Conservation (phyloP, 2,888 invertebrate genomes). For the Andrena camellia region DNA sequence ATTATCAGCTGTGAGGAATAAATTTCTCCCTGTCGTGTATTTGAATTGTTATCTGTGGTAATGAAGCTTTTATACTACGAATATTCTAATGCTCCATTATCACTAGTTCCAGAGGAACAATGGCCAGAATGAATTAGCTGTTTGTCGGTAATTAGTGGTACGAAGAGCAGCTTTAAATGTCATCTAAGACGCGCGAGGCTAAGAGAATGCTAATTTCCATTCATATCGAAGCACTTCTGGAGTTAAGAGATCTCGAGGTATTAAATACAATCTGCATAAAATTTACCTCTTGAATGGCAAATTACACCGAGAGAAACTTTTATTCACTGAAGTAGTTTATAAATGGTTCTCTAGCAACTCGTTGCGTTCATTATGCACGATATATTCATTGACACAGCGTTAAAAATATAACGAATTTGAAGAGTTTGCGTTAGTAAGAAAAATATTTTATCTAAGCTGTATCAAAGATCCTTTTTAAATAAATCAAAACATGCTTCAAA, state of each 20-base stretch:
- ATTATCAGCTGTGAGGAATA: not conserved
- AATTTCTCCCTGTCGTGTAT: too few species aligned
- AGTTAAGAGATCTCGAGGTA: slow-evolving; percentile 59
- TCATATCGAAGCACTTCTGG: slow-evolving; percentile 50
- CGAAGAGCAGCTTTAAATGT: slow-evolving; percentile 41
- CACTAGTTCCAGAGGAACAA: not conserved
- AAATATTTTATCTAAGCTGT: too few species aligned
- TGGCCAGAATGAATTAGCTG: slow-evolving; percentile 19
- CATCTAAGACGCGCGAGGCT: slow-evolving; percentile 43
- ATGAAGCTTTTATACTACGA: not conserved
- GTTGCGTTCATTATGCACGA: not conserved
- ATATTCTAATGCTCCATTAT: not conserved
- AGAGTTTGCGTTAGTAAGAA: not conserved
- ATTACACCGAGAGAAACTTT: slow-evolving; percentile 51
- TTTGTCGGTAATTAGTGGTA: slow-evolving; percentile 41
- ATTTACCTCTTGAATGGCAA: slow-evolving; percentile 56
- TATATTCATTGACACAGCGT: not conserved
- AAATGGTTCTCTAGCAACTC: slow-evolving; percentile 23
- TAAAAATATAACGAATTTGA: not conserved
- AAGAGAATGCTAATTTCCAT: slow-evolving; percentile 61
- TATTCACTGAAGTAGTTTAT: slow-evolving; percentile 48
- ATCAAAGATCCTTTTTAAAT: too few species aligned
- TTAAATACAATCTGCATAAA: slow-evolving; percentile 60
- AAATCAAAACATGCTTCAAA: too few species aligned
- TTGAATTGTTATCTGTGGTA: too few species aligned